Evolutionary conservation across 2,113 vertebrate species (phyloP).

Genomic region (Colistium nudipinnis): DNA sequence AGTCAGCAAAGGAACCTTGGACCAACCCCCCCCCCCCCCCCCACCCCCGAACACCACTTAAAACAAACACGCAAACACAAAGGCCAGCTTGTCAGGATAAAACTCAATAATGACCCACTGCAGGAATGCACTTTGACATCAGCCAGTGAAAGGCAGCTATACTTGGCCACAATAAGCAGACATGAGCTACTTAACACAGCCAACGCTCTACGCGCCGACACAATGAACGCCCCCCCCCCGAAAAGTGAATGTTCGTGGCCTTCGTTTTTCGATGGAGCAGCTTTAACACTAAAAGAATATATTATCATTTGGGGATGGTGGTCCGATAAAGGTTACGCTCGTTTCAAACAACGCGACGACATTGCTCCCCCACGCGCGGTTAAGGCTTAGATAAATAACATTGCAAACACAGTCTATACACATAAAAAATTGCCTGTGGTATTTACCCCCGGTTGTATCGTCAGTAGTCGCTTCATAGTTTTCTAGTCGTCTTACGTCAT

Average conservation of each 20-base stretch:
- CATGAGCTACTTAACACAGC: neutral
- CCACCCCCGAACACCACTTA: neutral
- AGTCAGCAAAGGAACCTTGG: conserved; percentile 21
- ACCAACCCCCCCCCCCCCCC: neutral
- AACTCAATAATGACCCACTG: conserved; percentile 20
- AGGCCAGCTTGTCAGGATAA: conserved; percentile 43
- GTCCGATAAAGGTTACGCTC: conserved; percentile 18
- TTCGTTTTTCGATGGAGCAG: conserved; percentile 11
- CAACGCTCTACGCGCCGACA: neutral
- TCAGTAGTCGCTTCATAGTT: conserved; percentile 65
- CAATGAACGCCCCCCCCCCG: neutral
- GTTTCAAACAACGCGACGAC: conserved; percentile 5
- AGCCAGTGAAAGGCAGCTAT: conserved; percentile 19
- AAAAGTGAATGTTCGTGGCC: neutral
- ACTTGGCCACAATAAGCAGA: conserved; percentile 14
- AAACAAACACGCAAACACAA: conserved; percentile 53
- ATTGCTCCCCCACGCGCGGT: conserved; percentile 28
- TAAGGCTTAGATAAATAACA: conserved; percentile 69
- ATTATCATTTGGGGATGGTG: conserved; percentile 1
- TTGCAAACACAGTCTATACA: conserved; percentile 45
- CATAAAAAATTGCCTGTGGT: conserved; percentile 43
- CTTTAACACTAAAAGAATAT: conserved; percentile 12
- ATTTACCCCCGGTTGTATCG: conserved; percentile 57
- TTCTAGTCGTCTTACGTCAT: conserved; percentile 49
- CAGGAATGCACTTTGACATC: conserved; percentile 18